Evolutionary conservation across 2,888 invertebrate species (phyloP), one percentile per base, ranked within the genome.

Genomic region (Acronicta psi): DNA sequence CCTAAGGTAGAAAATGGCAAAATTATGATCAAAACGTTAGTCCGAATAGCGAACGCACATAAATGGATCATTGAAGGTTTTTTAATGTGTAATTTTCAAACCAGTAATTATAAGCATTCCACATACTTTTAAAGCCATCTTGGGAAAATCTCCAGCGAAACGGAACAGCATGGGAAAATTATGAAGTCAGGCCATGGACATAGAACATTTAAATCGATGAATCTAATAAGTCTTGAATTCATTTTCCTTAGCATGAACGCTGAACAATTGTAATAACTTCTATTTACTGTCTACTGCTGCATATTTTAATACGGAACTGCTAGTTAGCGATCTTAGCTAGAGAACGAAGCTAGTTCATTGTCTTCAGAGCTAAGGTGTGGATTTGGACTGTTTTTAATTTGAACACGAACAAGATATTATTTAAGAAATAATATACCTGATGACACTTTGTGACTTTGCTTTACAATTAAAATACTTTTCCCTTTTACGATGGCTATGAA

Each of bases 91-190:
- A 68, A 73, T 54, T 59, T 62, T 61, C 66, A 58, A 67, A 53
- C 54, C 41, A 50, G 75, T 79, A 82, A 82, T 80, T 78, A 75
- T 58, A 68, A 59, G 67, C 66, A 25, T 61, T 36, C 46, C 45
- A 55, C 31, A 45, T 61, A 69, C 65, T 75, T 56, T 68, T 73
- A 67, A 70, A 74, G 77, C 79, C 77, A 77, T 68, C 87, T 86
- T 86, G 86, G 82, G 85, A 86, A 84, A 74, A 64, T 53, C 52
- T 57, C 74, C 77, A 84, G 70, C 77, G 73, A 83, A 64, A 68
- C 61, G 75, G 75, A 77, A 80, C 74, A 73, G 52, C 69, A 75
- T 75, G 77, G 70, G 76, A 80, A 77, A 77, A 53, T 61, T 73
- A 74, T 72, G 60, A 69, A 62, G 62, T 69, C 65, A 59, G 20